These are phyloP conservation scores for Colaptes auratus DNA, from an alignment of 2,113 vertebrate species.

Conservation along the genomic window DNA sequence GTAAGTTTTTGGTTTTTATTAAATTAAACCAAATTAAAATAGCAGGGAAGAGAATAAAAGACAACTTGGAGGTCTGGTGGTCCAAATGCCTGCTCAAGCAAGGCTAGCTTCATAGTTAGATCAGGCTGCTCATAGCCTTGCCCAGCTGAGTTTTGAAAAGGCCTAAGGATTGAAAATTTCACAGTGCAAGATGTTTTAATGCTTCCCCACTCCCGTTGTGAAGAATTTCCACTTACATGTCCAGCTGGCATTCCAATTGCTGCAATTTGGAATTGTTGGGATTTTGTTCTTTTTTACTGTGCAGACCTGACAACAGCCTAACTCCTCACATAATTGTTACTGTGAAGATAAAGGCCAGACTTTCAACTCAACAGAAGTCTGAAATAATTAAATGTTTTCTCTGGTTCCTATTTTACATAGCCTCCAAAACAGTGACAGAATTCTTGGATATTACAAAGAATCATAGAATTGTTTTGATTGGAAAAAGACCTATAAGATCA, in stretches of 20 bases:
- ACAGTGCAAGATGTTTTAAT: not conserved
- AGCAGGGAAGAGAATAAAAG: not conserved
- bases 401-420: not conserved
- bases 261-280: not conserved
- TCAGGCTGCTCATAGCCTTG: not conserved
- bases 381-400: not conserved
- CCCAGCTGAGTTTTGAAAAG: not conserved
- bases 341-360: not conserved
- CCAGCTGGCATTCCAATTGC: not conserved
- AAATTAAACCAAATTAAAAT: not conserved
- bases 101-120: not conserved
- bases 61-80: not conserved
- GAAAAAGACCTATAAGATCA: too few species aligned
- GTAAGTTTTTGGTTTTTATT: not conserved
- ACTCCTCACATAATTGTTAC: rapidly evolving
- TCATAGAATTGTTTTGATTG: too few species aligned
- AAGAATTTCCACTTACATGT: not conserved
- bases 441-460: not conserved
- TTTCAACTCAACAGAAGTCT: not conserved
- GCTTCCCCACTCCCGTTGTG: not conserved
- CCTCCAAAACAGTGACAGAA: not conserved
- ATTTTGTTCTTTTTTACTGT: not conserved
- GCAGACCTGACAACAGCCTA: not conserved
- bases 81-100: not conserved
- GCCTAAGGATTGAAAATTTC: not conserved